Evolutionary conservation across 2,113 vertebrate species (phyloP).

Genomic region (Anser cygnoides): DNA sequence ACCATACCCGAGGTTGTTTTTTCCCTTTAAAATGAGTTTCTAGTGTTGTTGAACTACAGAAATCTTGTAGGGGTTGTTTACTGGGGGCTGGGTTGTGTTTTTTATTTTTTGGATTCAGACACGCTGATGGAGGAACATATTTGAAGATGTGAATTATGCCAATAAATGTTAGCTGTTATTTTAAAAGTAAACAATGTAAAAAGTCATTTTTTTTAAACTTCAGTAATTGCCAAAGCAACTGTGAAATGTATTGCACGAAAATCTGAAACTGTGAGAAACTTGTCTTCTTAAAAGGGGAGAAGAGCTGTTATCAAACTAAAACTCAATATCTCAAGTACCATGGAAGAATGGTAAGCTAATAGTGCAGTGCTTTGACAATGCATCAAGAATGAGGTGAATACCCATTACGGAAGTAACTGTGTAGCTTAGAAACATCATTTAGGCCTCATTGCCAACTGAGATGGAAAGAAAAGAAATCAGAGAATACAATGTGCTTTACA

Average conservation of each 20-base stretch:
- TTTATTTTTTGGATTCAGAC: not conserved
- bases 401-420: not conserved
- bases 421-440: not conserved
- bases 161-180: not conserved
- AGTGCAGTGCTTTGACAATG: not conserved
- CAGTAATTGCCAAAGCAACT: conserved; percentile 48
- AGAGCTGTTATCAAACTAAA: conserved; percentile 19
- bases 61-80: not conserved
- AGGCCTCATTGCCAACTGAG: not conserved
- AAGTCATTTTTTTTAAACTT: not conserved
- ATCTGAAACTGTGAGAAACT: conserved; percentile 13
- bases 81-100: accelerated
- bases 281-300: conserved; percentile 1
- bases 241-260: conserved; percentile 44
- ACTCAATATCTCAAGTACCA: conserved; percentile 11
- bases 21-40: not conserved
- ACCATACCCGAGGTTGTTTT: not conserved
- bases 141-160: not conserved
- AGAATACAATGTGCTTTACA: not conserved
- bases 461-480: not conserved
- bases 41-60: not conserved
- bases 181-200: not conserved
- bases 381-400: conserved; percentile 23
- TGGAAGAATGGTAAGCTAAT: not conserved
- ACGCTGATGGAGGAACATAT: not conserved